These are phyloP conservation scores for Pipistrellus nathusii DNA, from an alignment of 2,797 vertebrate genomes.

Conservation along the genomic window DNA sequence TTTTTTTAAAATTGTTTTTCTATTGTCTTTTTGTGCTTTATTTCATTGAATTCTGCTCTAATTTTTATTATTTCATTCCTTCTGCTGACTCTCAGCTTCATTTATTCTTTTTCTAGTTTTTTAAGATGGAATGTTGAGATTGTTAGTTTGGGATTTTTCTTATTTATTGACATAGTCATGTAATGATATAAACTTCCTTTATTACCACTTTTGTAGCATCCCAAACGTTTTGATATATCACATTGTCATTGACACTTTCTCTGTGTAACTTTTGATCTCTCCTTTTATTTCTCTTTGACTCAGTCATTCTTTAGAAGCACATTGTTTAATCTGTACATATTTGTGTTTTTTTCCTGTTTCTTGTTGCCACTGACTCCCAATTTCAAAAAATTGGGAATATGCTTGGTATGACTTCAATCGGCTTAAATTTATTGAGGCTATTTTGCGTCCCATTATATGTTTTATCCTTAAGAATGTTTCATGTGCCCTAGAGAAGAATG, in stretches of 20 bases:
- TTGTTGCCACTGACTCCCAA: too few species aligned
- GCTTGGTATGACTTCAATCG: too few species aligned
- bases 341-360: too few species aligned
- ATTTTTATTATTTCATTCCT: neutral
- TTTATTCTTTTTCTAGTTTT: neutral
- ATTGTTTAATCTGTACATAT: too few species aligned
- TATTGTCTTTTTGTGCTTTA: neutral
- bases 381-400: too few species aligned
- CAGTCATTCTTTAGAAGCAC: too few species aligned
- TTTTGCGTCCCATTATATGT: neutral
- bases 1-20: neutral
- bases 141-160: neutral
- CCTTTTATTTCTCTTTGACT: neutral
- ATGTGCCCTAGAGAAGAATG: neutral
- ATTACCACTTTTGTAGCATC: neutral
- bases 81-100: neutral
- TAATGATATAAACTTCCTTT: neutral
- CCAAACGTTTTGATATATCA: neutral
- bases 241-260: neutral
- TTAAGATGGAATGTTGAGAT: neutral
- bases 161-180: neutral
- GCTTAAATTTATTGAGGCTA: neutral
- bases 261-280: neutral
- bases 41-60: neutral
- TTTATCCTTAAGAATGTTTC: neutral